Evolutionary conservation across 2,888 invertebrate species (phyloP).

Genomic region (Campoletis raptor): DNA sequence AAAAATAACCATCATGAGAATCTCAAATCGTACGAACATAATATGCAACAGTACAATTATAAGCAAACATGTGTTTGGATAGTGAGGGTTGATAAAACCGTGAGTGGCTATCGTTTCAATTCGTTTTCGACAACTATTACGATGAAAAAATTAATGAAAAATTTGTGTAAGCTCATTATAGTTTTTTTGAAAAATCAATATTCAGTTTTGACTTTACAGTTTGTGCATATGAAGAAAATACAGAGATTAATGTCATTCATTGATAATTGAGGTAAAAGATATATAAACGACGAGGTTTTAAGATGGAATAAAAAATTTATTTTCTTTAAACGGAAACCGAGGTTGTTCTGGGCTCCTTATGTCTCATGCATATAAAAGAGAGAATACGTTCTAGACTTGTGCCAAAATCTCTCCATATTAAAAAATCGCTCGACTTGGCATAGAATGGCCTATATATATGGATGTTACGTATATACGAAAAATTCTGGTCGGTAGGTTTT

Average conservation of each 20-base stretch:
- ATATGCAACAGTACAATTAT: background rate
- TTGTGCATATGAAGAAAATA: background rate
- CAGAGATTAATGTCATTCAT: background rate
- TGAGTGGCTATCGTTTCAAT: too few relatives aligned
- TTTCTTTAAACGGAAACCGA: background rate
- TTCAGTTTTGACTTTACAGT: too few relatives aligned
- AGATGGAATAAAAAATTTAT: background rate
- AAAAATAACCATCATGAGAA: too few relatives aligned
- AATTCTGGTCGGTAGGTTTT: conserved; percentile 46
- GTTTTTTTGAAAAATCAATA: too few relatives aligned
- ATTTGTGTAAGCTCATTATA: too few relatives aligned
- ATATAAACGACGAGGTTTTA: background rate
- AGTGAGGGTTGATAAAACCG: background rate
- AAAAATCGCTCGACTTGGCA: background rate
- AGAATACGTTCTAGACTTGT: background rate
- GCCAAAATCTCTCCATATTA: background rate
- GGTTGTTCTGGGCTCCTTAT: background rate
- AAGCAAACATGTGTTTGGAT: background rate
- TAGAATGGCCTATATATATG: background rate
- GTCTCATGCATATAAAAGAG: background rate
- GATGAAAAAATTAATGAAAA: too few relatives aligned
- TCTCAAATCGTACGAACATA: too few relatives aligned
- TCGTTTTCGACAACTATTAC: too few relatives aligned
- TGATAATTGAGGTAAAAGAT: background rate
- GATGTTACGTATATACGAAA: conserved; percentile 44